These are phyloP conservation scores for Aleiodes sp. DNA, from an alignment of 1,140 invertebrate species.

Conservation along the genomic window DNA sequence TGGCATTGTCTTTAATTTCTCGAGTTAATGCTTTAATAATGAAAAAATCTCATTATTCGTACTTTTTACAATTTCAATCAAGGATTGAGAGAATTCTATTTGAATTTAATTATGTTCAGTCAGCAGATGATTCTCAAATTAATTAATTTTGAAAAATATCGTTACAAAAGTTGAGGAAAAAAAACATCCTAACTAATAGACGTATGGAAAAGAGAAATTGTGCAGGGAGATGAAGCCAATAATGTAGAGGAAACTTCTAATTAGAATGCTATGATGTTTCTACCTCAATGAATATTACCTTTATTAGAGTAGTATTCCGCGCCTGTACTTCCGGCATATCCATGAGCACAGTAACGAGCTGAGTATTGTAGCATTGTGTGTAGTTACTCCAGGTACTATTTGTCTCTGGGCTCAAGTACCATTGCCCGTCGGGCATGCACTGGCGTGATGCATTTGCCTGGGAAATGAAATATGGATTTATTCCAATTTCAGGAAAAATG, in stretches of 20 bases:
- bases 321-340: conserved; percentile 49
- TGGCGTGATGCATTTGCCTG: conserved; percentile 68
- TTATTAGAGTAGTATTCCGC: conserved; percentile 53
- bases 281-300: conserved; percentile 43
- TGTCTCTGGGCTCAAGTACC: conserved; percentile 64
- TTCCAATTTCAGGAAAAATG: no score
- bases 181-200: neutral
- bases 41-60: no score
- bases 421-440: conserved; percentile 69
- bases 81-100: no score
- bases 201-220: neutral
- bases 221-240: neutral
- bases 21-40: no score
- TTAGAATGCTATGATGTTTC: neutral
- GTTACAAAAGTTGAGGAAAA: neutral
- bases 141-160: no score
- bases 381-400: conserved; percentile 71
- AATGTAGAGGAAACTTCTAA: neutral
- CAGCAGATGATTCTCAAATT: no score
- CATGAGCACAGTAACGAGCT: conserved; percentile 56
- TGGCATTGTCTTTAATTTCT: no score
- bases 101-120: no score
- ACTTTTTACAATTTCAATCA: no score
- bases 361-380: conserved; percentile 62
- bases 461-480: no score